Base-by-base conservation (phyloP, 2,888 invertebrate genomes). In the Craniophora ligustri region DNA sequence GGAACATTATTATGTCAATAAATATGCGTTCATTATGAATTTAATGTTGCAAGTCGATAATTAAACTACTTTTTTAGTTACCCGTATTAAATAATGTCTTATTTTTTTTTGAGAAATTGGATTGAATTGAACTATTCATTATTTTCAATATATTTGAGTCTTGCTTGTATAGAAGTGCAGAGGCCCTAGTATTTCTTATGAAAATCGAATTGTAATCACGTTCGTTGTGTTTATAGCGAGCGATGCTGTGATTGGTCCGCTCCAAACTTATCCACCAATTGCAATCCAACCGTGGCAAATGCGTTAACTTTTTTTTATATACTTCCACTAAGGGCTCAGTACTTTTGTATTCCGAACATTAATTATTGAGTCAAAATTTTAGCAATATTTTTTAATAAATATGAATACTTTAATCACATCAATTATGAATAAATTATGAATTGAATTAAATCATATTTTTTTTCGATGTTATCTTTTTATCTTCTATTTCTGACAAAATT, bases 51-150 rank as follows among this genome's bases (percentile, higher is more conserved):
- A 45, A 72, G 70, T 63, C 38, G 45, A 63, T 61, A 69, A 53
- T 63, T 51, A 53, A 46, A 44, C 44, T 64, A 64, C 51, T 57
- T 56, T 62, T 45, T 56, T 51, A 66, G 73, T 72, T 73, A 72
- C 70, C 66, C 58, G 32, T 63, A 58, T 51, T 56, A 36, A 61
- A 51, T 71, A 72, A 44, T n/a, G n/a, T n/a, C n/a, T n/a, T n/a
- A n/a, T n/a, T n/a, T 26, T 55, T 60, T 47, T 54, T 44, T 56
- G 41, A 21, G 47, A 19, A 60, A 58, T 19, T 28, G 30, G 21
- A 31, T 59, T 48, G 35, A 57, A 59, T 55, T 36, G 5, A 50
- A 39, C 48, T 53, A 31, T 67, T 54, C n/a, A 48, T 16, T 49
- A 40, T 44, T 35, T 49, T 32, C 48, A 47, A 36, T 8, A 23